Percentiles rank a stretch among this genome's conserved stretches.
Evolutionary conservation across 2,888 invertebrate genomes (phyloP).

Genomic region (Aphelenchoides bicaudatus): DNA sequence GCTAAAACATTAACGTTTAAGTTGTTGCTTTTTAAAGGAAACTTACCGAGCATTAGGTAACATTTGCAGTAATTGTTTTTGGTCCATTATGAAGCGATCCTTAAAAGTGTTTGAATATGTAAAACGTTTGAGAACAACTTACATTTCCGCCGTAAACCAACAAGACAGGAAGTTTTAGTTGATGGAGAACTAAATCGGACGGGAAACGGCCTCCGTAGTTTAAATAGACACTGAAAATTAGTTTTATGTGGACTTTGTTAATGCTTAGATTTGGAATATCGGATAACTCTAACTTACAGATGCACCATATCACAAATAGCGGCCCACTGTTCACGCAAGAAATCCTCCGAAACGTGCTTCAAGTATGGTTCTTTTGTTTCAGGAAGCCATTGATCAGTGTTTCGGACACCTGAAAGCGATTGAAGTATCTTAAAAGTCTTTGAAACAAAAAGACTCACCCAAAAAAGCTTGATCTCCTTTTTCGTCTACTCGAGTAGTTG

Average conservation of each 20-base stretch:
- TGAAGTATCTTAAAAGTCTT: no score
- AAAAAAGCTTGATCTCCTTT: constrained; percentile 31
- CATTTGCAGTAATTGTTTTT: constrained; percentile 9
- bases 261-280: no score
- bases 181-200: constrained; percentile 36
- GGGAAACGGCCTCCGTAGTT: constrained; percentile 44
- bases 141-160: constrained; percentile 44
- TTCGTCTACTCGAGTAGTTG: constrained; percentile 42
- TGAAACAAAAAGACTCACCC: constrained; percentile 29
- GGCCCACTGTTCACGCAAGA: constrained; percentile 47
- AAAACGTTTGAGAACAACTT: no score
- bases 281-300: constrained; percentile 31
- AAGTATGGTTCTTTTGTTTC: constrained; percentile 42
- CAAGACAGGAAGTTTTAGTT: constrained; percentile 38
- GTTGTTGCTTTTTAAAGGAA: neutral
- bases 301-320: constrained; percentile 51
- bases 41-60: constrained; percentile 10
- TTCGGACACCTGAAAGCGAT: constrained; percentile 48
- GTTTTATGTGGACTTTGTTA: neutral
- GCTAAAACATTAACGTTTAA: constrained; percentile 23
- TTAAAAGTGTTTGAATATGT: no score
- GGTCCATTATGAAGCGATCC: constrained; percentile 21
- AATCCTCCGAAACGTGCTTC: constrained; percentile 41
- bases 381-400: constrained; percentile 49
- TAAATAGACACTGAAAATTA: constrained; percentile 6